Conservation (phyloP, 2,888 invertebrate species). For the Erebia ligea region DNA sequence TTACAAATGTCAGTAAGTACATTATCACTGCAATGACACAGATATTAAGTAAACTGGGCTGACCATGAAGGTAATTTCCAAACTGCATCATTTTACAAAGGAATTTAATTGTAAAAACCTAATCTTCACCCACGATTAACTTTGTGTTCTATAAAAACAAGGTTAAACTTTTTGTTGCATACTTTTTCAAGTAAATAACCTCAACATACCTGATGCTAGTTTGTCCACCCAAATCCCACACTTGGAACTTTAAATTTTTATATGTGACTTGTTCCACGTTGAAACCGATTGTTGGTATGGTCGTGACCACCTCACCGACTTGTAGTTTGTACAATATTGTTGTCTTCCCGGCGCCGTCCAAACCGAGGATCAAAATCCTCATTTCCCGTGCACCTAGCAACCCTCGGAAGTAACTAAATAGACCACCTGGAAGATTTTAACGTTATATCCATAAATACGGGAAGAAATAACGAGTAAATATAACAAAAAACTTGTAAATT, state of each 20-base stretch:
- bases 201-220: conserved; percentile 95
- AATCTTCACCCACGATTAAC: conserved; percentile 14
- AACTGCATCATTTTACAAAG: background rate
- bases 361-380: conserved; percentile 97
- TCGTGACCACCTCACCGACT: conserved; percentile 99
- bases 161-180: conserved; percentile 8
- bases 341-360: conserved; percentile 99
- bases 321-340: conserved; percentile 99
- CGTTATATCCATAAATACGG: background rate
- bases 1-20: too few species aligned
- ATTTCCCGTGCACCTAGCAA: conserved; percentile 98
- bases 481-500: conserved; percentile 38
- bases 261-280: conserved; percentile 99
- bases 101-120: conserved; percentile 25
- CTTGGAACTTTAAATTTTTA: conserved; percentile 99
- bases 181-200: conserved; percentile 31
- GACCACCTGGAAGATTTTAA: conserved; percentile 88
- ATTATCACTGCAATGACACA: background rate
- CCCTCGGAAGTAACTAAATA: conserved; percentile 98
- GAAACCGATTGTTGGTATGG: conserved; percentile 99
- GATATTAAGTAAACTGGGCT: background rate
- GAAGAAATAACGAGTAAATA: conserved; percentile 26
- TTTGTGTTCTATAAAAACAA: conserved; percentile 5
- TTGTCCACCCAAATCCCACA: conserved; percentile 99
- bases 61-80: background rate